phyloP scores from a whole-genome alignment of 2,797 vertebrate species.

The Chromobotia macracanthus region DNA sequence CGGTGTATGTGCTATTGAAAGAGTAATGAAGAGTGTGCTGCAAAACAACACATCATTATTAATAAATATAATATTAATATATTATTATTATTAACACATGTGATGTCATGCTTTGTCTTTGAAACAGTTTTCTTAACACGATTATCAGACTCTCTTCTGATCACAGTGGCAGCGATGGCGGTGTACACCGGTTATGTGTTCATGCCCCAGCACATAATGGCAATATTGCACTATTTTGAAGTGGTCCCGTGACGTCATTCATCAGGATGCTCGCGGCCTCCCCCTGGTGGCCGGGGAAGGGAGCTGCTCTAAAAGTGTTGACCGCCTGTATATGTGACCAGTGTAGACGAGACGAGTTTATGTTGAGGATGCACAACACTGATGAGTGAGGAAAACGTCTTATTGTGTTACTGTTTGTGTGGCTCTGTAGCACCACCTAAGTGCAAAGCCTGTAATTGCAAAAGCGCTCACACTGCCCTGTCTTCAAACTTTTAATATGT shows the following conservation, averaged over 20 bases:
- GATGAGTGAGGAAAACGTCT: constrained; percentile 19
- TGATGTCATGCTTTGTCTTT: neutral
- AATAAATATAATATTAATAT: too few species aligned
- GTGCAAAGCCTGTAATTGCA: constrained; percentile 21
- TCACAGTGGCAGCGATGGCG: constrained; percentile 91
- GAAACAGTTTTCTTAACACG: constrained; percentile 58
- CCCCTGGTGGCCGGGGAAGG: constrained; percentile 31
- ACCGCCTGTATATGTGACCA: constrained; percentile 5
- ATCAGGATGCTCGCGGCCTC: constrained; percentile 18
- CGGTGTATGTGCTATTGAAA: too few species aligned
- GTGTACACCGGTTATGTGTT: constrained; percentile 96
- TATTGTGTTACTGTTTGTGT: constrained; percentile 45
- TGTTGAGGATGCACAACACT: neutral
- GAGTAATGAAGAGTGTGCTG: too few species aligned
- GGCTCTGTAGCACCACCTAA: constrained; percentile 38
- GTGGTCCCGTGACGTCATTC: constrained; percentile 83
- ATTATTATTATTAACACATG: too few species aligned
- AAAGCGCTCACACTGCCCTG: constrained; percentile 45
- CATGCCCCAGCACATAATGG: constrained; percentile 99
- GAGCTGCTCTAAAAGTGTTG: constrained; percentile 28
- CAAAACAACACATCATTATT: too few species aligned
- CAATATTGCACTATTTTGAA: constrained; percentile 96
- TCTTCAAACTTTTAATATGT: constrained; percentile 48
- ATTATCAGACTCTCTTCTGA: constrained; percentile 87
- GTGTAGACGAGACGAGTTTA: constrained; percentile 40